Base-by-base conservation (phyloP, 2,888 invertebrate species). In the Oscheius myriophilus region DNA sequence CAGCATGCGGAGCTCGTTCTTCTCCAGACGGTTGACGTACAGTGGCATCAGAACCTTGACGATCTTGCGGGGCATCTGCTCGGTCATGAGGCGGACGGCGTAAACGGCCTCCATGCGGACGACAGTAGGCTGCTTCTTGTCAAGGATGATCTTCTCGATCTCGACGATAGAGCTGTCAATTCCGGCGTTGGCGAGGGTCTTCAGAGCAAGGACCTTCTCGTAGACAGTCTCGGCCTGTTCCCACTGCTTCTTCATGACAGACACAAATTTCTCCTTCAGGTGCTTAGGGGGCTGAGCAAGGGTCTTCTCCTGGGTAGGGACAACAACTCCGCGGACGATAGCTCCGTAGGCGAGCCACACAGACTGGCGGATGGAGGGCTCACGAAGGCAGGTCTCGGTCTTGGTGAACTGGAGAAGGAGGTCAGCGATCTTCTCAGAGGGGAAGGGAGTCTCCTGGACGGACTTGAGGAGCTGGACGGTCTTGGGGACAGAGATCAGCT, bases 141-240 rank as follows among this genome's bases (percentile, higher is more conserved):
- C 76, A 23, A 66, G 26, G 70, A 84, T 80, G 76, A 86, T 82
- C 69, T 81, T 79, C 71, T 82, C 80, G 67, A 86, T 73, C 58
- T 78, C 70, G 69, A 70, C 51, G 59, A 83, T 70, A 45, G 75
- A 70, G 53, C 72, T 57, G 59, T 82, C 82, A 51, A 84, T 67
- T 68, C 78, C 86, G 43, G 84, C 79, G 77, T 86, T 86, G 70
- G 78, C 80, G 59, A 86, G 41, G 45, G 84, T 70, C 73, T 84
- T 84, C 67, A 86, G 72, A 63, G 77, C 78, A 57, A 85, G 72
- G 42, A 86, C 57, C 71, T 82, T 81, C 69, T 83, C 80, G 72
- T 79, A 80, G 51, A 70, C 67, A 57, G 68, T 74, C 39, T 71
- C 73, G 45, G 78, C 75, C 61, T 64, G 21, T n/a, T 72, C 72